These are phyloP conservation scores for Stylophora pistillata DNA, from an alignment of 64 coral and sea anemone species.

Conservation along the genomic window DNA sequence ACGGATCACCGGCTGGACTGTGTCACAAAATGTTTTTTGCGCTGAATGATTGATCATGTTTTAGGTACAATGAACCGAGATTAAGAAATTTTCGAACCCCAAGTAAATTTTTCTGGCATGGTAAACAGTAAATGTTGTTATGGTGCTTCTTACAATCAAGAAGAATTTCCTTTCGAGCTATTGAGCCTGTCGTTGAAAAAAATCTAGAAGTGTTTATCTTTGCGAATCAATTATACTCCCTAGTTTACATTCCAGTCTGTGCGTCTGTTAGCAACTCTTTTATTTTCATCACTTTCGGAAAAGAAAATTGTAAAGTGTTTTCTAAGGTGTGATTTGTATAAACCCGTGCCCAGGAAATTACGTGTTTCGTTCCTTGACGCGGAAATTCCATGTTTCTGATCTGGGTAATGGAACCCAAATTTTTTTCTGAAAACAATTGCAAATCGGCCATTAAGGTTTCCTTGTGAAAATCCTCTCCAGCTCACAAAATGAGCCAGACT, in stretches of 20 bases:
- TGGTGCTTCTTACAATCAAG: not conserved
- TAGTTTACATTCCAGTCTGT: not conserved
- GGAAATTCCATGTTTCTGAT: not conserved
- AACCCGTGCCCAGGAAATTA: not conserved
- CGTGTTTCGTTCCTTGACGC: not conserved
- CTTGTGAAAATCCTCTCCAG: too few species aligned
- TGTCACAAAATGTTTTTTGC: not conserved
- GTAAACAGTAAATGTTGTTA: constrained; percentile 12
- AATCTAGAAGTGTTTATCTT: not conserved
- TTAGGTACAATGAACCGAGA: not conserved
- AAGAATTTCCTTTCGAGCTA: constrained; percentile 22
- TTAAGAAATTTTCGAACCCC: not conserved
- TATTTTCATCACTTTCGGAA: not conserved
- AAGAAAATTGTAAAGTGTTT: not conserved
- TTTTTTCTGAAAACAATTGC: too few species aligned
- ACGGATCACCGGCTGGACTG: not conserved
- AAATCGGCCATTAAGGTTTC: too few species aligned
- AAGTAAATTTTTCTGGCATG: not conserved
- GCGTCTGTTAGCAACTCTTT: not conserved
- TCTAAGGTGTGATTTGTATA: not conserved
- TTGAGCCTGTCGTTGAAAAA: not conserved
- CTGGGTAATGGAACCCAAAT: not conserved
- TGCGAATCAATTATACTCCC: not conserved
- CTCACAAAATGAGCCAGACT: not conserved
- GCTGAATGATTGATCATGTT: not conserved